phyloP scores from a whole-genome alignment of 2,888 invertebrate genomes.

The Tineola bisselliella region DNA sequence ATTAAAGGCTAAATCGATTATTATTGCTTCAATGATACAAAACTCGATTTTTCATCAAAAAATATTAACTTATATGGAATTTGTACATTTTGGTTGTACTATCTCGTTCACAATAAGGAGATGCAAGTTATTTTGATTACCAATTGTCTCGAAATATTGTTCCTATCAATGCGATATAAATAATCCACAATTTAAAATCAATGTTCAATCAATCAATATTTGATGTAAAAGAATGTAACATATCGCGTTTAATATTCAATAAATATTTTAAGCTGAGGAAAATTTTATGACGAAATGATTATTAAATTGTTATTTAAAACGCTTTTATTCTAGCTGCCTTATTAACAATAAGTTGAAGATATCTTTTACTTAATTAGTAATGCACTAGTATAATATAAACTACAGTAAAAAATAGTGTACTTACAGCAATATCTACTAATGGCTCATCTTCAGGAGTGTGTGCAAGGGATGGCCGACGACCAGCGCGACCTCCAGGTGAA shows the following conservation, averaged over 20 bases:
- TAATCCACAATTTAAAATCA: not conserved
- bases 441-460: slow-evolving; percentile 78
- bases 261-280: not conserved
- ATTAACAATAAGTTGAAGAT: no score
- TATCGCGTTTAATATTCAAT: no score
- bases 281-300: not conserved
- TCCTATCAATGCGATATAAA: not conserved
- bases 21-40: not conserved
- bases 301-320: not conserved
- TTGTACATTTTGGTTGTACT: not conserved
- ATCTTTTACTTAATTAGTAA: no score
- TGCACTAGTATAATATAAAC: no score
- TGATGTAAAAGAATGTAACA: no score
- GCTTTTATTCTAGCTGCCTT: no score
- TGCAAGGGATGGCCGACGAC: slow-evolving; percentile 75
- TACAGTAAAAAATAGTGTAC: slow-evolving; percentile 29
- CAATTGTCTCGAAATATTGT: not conserved
- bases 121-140: not conserved
- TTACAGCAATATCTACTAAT: slow-evolving; percentile 73
- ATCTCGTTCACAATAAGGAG: not conserved
- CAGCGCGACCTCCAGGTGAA: slow-evolving; percentile 71
- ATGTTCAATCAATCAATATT: not conserved
- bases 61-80: not conserved
- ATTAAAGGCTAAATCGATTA: not conserved
- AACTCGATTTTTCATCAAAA: not conserved